These are phyloP conservation scores for Chaetops frenatus DNA, from an alignment of 2,113 vertebrate genomes.

Conservation along the genomic window DNA sequence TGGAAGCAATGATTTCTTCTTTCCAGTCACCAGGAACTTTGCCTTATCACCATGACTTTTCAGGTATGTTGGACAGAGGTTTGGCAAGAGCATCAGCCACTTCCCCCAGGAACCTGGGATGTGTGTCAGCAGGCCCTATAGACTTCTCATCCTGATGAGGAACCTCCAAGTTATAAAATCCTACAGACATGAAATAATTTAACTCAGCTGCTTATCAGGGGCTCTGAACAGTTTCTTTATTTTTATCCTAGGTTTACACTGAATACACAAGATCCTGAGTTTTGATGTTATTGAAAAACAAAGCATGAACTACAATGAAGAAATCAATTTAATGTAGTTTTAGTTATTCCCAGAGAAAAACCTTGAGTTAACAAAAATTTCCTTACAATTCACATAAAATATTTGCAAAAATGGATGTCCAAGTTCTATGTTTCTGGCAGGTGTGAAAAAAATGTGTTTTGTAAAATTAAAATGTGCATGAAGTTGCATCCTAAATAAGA, in stretches of 20 bases:
- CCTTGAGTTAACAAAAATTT: background rate
- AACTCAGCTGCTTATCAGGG: background rate
- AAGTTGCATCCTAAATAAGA: background rate
- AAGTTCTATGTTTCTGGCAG: background rate
- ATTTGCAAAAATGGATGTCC: background rate
- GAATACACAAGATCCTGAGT: background rate
- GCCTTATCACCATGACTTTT: background rate
- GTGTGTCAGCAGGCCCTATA: background rate
- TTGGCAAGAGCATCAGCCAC: background rate
- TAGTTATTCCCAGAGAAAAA: background rate
- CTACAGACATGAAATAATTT: background rate
- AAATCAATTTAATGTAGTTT: background rate
- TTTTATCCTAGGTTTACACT: background rate
- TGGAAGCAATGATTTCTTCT: background rate
- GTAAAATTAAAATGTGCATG: background rate
- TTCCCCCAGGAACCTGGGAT: background rate
- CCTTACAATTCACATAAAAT: background rate
- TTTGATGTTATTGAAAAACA: background rate
- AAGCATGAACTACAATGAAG: background rate
- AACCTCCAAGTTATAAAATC: background rate
- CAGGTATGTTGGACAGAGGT: background rate
- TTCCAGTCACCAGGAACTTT: background rate
- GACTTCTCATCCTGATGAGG: background rate
- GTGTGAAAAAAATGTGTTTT: background rate
- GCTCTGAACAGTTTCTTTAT: background rate